Conservation (phyloP, 1,140 invertebrate genomes). For the Heliconius hewitsoni region DNA sequence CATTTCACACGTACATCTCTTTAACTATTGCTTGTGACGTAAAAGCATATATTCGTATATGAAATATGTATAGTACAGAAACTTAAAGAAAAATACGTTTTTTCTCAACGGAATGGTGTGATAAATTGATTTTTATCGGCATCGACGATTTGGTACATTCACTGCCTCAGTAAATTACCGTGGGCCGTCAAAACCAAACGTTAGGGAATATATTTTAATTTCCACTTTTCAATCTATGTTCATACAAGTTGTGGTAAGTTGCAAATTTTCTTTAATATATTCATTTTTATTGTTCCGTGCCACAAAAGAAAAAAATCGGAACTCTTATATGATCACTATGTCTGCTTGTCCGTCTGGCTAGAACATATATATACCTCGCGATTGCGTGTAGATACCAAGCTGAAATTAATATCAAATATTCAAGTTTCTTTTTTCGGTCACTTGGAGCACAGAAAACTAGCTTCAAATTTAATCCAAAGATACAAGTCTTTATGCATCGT, state of each 20-base stretch:
- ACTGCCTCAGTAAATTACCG: background rate
- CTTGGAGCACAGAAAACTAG: too few relatives aligned
- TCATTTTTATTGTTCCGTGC: too few relatives aligned
- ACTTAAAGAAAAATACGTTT: constrained; percentile 8
- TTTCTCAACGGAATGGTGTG: constrained; percentile 18
- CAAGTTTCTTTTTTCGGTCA: too few relatives aligned
- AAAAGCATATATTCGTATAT: background rate
- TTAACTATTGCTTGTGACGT: background rate
- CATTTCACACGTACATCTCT: too few relatives aligned
- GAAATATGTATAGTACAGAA: background rate
- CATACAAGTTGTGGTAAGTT: background rate
- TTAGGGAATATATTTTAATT: background rate
- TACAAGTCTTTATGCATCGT: too few relatives aligned
- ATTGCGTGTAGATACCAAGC: too few relatives aligned
- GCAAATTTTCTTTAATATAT: background rate
- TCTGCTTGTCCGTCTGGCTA: too few relatives aligned
- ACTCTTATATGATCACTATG: too few relatives aligned
- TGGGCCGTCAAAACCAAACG: background rate
- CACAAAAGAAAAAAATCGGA: too few relatives aligned
- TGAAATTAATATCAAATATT: too few relatives aligned
- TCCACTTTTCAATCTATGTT: background rate
- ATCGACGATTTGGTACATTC: constrained; percentile 11
- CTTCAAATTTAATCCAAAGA: too few relatives aligned
- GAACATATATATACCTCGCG: too few relatives aligned
- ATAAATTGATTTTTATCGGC: constrained; percentile 22